Conservation (phyloP, 2,113 vertebrate genomes). For the Microcebus lehilahytsara region DNA sequence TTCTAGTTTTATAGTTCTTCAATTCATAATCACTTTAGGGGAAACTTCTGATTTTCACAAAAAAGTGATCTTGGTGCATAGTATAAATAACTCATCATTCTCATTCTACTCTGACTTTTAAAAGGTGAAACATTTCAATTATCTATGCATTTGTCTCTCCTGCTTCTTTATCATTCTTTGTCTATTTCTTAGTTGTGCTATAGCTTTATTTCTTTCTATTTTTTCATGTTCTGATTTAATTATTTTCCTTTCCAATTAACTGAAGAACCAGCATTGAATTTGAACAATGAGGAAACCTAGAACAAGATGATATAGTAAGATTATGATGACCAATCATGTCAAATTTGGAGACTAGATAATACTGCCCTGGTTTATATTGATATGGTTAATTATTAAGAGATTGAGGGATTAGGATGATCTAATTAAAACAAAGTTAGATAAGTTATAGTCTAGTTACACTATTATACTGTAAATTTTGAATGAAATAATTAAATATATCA, state of each 20-base stretch:
- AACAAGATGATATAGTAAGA: not conserved
- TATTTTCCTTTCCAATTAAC: not conserved
- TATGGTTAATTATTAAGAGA: not conserved
- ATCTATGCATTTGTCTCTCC: not conserved
- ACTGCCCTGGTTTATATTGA: rapidly evolving
- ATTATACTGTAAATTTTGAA: not conserved
- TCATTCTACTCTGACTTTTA: not conserved
- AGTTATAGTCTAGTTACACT: not conserved
- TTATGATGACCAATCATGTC: not conserved
- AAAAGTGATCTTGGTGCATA: not conserved
- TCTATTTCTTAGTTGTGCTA: not conserved
- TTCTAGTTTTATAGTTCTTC: not conserved
- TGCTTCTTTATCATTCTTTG: not conserved
- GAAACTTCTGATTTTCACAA: not conserved
- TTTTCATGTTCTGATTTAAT: not conserved
- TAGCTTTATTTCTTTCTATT: rapidly evolving
- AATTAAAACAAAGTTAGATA: not conserved
- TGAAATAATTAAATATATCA: not conserved
- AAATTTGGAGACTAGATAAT: not conserved
- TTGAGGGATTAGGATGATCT: not conserved
- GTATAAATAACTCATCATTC: rapidly evolving
- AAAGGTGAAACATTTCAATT: not conserved
- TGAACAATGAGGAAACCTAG: rapidly evolving
- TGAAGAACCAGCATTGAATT: not conserved
- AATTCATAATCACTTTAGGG: not conserved